phyloP scores from a whole-genome alignment of 2,888 invertebrate genomes.

The Acrobasis suavella region DNA sequence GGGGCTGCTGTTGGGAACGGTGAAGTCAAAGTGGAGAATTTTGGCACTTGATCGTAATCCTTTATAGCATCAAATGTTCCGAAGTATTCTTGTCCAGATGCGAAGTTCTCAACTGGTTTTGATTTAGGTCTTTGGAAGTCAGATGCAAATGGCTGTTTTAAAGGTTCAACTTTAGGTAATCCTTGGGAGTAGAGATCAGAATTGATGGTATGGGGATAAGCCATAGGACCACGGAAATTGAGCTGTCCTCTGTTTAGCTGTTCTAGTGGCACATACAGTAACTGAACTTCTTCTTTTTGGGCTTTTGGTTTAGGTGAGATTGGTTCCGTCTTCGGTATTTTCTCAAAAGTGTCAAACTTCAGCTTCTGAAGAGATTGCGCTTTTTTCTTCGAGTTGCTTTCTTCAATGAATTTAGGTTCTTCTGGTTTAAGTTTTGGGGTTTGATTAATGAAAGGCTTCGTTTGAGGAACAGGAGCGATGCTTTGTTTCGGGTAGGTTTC shows the following conservation, averaged over 20 bases:
- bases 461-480: conserved; percentile 44
- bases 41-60: conserved; percentile 60
- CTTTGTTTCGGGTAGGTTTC: conserved; percentile 48
- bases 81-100: conserved; percentile 54
- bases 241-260: conserved; percentile 82
- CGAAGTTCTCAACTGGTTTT: conserved; percentile 52
- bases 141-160: conserved; percentile 48
- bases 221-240: conserved; percentile 61
- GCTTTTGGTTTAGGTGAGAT: conserved; percentile 51
- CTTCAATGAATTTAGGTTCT: conserved; percentile 67
- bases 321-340: conserved; percentile 48
- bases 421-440: conserved; percentile 50
- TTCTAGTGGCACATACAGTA: conserved; percentile 92
- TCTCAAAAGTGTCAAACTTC: conserved; percentile 61
- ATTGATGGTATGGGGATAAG: conserved; percentile 53
- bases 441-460: conserved; percentile 56
- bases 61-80: conserved; percentile 62
- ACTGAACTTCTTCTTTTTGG: conserved; percentile 87
- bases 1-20: conserved; percentile 69
- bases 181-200: conserved; percentile 59
- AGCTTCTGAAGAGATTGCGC: conserved; percentile 69
- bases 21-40: conserved; percentile 62
- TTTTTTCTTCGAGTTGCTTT: conserved; percentile 51
- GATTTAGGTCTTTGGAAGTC: conserved; percentile 54
- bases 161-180: conserved; percentile 47